Evolutionary conservation across 2,797 vertebrate species (phyloP).

Genomic region (Amphiprion clarkii): DNA sequence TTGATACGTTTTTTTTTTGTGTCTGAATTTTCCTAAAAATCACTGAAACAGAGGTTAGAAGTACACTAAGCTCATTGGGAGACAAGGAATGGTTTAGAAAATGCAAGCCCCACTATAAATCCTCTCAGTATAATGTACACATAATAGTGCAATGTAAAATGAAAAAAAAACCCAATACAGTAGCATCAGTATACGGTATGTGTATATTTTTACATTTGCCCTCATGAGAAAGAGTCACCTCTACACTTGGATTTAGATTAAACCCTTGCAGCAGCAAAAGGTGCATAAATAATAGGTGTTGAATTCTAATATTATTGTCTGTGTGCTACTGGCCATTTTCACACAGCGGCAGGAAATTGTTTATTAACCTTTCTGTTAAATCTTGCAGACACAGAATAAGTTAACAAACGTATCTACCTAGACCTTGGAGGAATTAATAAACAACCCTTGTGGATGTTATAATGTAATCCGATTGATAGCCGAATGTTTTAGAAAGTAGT

Average conservation of each 20-base stretch:
- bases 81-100: not conserved
- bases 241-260: conserved; percentile 22
- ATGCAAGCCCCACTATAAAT: conserved; percentile 23
- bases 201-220: conserved; percentile 19
- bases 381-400: conserved; percentile 11
- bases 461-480: not conserved
- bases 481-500: conserved; percentile 17
- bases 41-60: conserved; percentile 23
- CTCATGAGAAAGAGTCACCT: conserved; percentile 34
- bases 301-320: conserved; percentile 24
- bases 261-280: conserved; percentile 16
- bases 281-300: conserved; percentile 37
- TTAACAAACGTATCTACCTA: not conserved
- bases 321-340: conserved; percentile 19
- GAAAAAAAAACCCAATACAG: not conserved
- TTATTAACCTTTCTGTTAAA: conserved; percentile 35
- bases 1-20: not conserved
- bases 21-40: conserved; percentile 19
- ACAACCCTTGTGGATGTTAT: conserved; percentile 1
- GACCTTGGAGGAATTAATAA: conserved; percentile 17
- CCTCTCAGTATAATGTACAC: conserved; percentile 28
- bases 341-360: conserved; percentile 5
- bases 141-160: not conserved
- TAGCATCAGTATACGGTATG: not conserved
- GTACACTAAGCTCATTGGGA: conserved; percentile 25